Percentiles rank a stretch among this genome's conserved stretches.
phyloP scores from a whole-genome alignment of 2,888 invertebrate species.

The Amiota mariae region DNA sequence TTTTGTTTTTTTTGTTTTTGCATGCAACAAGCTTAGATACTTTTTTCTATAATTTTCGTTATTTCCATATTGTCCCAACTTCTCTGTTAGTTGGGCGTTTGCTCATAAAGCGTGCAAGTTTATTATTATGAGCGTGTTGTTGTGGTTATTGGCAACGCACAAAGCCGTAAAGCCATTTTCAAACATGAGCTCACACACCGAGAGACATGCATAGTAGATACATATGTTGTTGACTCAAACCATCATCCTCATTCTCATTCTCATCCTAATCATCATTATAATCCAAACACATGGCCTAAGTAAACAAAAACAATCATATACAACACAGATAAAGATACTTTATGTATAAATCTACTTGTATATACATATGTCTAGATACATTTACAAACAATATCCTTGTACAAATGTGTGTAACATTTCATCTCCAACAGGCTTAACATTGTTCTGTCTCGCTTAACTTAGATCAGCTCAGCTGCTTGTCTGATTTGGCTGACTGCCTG shows the following conservation, averaged over 20 bases:
- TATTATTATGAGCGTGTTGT: slow-evolving; percentile 19
- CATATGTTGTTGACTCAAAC: not conserved
- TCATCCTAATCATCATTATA: no score
- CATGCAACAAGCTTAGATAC: slow-evolving; percentile 14
- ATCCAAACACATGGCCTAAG: no score
- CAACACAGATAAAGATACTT: not conserved
- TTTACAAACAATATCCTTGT: no score
- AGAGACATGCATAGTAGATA: not conserved
- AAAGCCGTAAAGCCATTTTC: slow-evolving; percentile 16
- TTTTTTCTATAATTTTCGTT: slow-evolving; percentile 7
- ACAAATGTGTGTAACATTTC: no score
- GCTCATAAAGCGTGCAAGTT: not conserved
- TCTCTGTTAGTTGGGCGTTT: slow-evolving; percentile 1
- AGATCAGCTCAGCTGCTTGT: not conserved
- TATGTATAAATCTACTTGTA: not conserved
- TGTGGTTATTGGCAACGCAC: slow-evolving; percentile 11
- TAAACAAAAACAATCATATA: no score
- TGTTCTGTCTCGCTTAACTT: not conserved
- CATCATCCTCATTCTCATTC: no score
- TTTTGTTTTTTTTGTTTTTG: slow-evolving; percentile 17
- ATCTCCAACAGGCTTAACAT: not conserved
- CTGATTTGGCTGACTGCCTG: not conserved
- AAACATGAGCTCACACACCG: not conserved
- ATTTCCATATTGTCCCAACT: not conserved
- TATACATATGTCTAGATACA: not conserved